phyloP scores from a whole-genome alignment of 1,140 invertebrate species.

The Drosophila carrolli region DNA sequence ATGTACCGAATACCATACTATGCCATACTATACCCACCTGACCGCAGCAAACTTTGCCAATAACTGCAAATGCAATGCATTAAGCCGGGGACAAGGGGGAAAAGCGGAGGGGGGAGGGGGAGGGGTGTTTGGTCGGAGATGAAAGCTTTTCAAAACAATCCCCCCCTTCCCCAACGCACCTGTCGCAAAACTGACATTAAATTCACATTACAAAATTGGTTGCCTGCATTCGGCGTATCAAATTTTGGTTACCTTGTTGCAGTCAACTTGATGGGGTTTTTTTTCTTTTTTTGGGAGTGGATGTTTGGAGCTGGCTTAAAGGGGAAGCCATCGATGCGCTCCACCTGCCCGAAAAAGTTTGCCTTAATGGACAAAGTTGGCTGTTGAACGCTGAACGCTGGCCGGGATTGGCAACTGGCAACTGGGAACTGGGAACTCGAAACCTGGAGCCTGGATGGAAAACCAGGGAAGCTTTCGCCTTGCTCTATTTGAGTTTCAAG shows the following conservation, averaged over 20 bases:
- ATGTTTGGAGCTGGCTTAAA: slow-evolving; percentile 4
- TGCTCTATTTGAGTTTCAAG: slow-evolving; percentile 60
- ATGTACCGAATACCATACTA: background rate
- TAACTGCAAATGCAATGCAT: slow-evolving; percentile 80
- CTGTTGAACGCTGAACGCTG: slow-evolving; percentile 44
- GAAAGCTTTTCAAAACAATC: slow-evolving; percentile 38
- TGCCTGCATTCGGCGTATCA: slow-evolving; percentile 76
- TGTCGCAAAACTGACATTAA: slow-evolving; percentile 81
- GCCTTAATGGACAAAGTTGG: slow-evolving; percentile 79
- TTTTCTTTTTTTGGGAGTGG: background rate
- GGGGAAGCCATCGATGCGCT: slow-evolving; percentile 75
- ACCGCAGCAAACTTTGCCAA: slow-evolving; percentile 70
- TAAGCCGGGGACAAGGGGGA: slow-evolving; percentile 41
- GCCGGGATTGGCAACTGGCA: slow-evolving; percentile 55
- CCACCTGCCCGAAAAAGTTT: slow-evolving; percentile 75
- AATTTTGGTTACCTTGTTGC: slow-evolving; percentile 61
- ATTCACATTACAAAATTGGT: slow-evolving; percentile 82
- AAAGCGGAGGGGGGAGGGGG: background rate
- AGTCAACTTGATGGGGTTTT: slow-evolving; percentile 1
- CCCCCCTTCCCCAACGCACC: slow-evolving; percentile 49
- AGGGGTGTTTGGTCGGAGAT: background rate
- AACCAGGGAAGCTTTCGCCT: slow-evolving; percentile 14
- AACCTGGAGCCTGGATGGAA: slow-evolving; percentile 1
- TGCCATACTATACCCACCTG: background rate
- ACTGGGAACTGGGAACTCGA: background rate